Percentiles rank a stretch among this genome's conserved stretches.
Evolutionary conservation across 2,888 invertebrate species (phyloP).

Genomic region (Trichogramma evanescens): DNA sequence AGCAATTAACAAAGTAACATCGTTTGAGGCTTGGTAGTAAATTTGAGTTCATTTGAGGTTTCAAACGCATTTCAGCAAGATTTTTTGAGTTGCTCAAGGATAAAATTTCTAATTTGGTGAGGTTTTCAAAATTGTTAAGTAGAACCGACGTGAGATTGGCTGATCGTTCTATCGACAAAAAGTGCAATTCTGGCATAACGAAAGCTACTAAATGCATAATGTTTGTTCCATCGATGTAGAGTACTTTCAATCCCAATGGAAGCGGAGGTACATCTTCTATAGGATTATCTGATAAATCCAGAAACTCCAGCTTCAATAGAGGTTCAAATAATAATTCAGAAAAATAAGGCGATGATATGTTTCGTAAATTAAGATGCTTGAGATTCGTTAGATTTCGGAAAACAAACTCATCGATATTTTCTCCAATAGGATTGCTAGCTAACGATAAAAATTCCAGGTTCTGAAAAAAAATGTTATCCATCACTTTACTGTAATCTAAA

Average conservation of each 20-base stretch:
- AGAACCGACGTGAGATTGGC: slow-evolving; percentile 49
- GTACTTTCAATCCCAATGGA: slow-evolving; percentile 52
- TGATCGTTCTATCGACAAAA: slow-evolving; percentile 55
- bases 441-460: slow-evolving; percentile 36
- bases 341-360: slow-evolving; percentile 34
- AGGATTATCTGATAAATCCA: slow-evolving; percentile 48
- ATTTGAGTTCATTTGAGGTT: slow-evolving; percentile 28
- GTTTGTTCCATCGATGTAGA: slow-evolving; percentile 60
- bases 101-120: slow-evolving; percentile 51
- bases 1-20: slow-evolving; percentile 50
- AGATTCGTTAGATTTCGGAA: slow-evolving; percentile 34
- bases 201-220: slow-evolving; percentile 50
- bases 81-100: slow-evolving; percentile 54
- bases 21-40: slow-evolving; percentile 48
- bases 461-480: slow-evolving; percentile 23
- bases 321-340: slow-evolving; percentile 34
- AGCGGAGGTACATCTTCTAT: slow-evolving; percentile 52
- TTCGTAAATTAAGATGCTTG: slow-evolving; percentile 34
- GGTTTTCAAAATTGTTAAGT: slow-evolving; percentile 53
- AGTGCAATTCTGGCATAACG: slow-evolving; percentile 48
- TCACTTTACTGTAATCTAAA: neutral
- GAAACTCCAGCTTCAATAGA: slow-evolving; percentile 29
- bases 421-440: slow-evolving; percentile 38
- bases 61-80: slow-evolving; percentile 46
- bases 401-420: slow-evolving; percentile 39